Evolutionary conservation across 2,113 vertebrate genomes (phyloP).

Genomic region (Hydropotes inermis): DNA sequence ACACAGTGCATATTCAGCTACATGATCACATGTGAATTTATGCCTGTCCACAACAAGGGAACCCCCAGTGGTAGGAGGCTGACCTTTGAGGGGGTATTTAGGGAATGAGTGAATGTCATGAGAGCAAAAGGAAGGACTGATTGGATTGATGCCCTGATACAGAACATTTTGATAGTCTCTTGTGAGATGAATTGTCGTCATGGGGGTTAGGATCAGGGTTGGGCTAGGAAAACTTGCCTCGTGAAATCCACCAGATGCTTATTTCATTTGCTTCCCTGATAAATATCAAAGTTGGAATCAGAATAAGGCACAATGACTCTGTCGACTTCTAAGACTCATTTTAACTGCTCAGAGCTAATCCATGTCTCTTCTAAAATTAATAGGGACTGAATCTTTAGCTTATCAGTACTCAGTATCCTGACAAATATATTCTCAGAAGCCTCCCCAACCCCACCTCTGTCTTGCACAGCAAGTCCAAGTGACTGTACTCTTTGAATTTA

Average conservation of each 20-base stretch:
- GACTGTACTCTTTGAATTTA: not conserved
- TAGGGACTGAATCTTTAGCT: not conserved
- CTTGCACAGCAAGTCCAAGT: not conserved
- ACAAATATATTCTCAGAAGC: not conserved
- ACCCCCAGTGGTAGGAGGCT: not conserved
- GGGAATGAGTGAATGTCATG: not conserved
- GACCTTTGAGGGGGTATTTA: not conserved
- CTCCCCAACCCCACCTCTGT: not conserved
- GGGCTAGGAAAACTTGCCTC: not conserved
- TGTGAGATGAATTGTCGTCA: not conserved
- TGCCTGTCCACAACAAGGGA: not conserved
- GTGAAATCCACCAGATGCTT: not conserved
- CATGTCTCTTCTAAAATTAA: not conserved
- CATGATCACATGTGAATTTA: slow-evolving; percentile 22
- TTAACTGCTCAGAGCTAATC: not conserved
- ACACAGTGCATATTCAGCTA: not conserved
- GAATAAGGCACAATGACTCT: not conserved
- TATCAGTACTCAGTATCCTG: not conserved
- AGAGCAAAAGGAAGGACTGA: not conserved
- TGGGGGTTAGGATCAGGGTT: not conserved
- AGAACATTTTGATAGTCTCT: not conserved
- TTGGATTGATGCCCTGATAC: not conserved
- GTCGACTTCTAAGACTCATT: not conserved
- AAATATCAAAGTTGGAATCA: not conserved
- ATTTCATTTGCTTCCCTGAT: slow-evolving; percentile 20